These are phyloP conservation scores for Mesorhabditis sp. DNA, from an alignment of 2,888 invertebrate genomes.

Conservation along the genomic window DNA sequence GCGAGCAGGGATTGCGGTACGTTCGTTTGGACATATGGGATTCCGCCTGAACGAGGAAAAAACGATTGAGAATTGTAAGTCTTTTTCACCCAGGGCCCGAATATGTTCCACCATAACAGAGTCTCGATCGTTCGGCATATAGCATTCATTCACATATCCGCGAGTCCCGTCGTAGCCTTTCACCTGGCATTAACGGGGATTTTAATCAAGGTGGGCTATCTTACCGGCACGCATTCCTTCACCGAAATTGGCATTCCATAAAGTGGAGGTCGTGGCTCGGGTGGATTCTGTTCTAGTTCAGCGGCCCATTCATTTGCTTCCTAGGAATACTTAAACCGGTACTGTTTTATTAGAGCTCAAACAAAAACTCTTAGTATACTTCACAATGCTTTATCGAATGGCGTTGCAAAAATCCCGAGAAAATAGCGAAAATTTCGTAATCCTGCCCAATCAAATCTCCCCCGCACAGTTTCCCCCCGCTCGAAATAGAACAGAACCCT, in stretches of 20 bases:
- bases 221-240: conserved; percentile 44
- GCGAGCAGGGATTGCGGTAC: conserved; percentile 58
- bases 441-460: conserved; percentile 5
- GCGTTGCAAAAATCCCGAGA: too few relatives aligned
- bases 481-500: not conserved
- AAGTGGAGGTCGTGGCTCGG: conserved; percentile 32
- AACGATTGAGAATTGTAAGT: not conserved
- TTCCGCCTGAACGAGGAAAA: conserved; percentile 56
- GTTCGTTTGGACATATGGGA: conserved; percentile 63
- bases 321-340: conserved; percentile 14
- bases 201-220: not conserved
- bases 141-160: conserved; percentile 57
- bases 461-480: too few relatives aligned
- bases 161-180: conserved; percentile 47
- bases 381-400: not conserved
- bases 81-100: conserved; percentile 31
- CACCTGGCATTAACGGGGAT: conserved; percentile 26
- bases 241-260: conserved; percentile 53
- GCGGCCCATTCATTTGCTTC: conserved; percentile 44
- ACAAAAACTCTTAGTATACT: too few relatives aligned
- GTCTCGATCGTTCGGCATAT: conserved; percentile 31
- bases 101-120: conserved; percentile 36
- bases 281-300: conserved; percentile 36
- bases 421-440: too few relatives aligned
- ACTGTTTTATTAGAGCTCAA: not conserved